phyloP scores from a whole-genome alignment of 2,888 invertebrate genomes.

The Bellardia bayeri region DNA sequence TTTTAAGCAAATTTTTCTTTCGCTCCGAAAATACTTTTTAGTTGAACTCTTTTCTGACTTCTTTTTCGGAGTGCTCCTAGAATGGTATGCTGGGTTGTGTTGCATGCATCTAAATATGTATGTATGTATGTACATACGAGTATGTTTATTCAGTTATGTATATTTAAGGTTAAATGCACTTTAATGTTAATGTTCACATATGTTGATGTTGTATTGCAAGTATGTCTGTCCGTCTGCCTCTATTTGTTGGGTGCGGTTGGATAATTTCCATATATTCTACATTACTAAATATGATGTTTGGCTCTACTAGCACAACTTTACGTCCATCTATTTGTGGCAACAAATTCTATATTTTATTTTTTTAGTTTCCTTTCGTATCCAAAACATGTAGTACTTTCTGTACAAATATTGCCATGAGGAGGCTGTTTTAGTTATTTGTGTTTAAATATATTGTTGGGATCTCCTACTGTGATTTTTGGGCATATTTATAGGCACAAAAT shows the following conservation, averaged over 20 bases:
- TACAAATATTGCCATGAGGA: conserved; percentile 56
- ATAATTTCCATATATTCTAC: conserved; percentile 28
- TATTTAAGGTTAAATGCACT: conserved; percentile 65
- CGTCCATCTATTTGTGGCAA: conserved; percentile 52
- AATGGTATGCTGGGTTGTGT: too few species aligned
- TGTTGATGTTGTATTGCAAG: conserved; percentile 42
- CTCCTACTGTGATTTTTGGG: conserved; percentile 72
- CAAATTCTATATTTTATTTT: conserved; percentile 42
- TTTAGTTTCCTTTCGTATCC: background rate
- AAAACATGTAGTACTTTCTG: conserved; percentile 18
- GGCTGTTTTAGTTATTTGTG: conserved; percentile 61
- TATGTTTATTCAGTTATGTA: conserved; percentile 19
- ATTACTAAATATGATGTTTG: conserved; percentile 54
- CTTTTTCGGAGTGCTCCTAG: too few species aligned
- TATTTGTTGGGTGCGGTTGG: conserved; percentile 1
- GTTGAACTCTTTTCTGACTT: too few species aligned
- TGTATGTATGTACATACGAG: background rate
- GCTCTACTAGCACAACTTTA: conserved; percentile 45
- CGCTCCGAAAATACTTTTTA: too few species aligned
- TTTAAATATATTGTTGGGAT: conserved; percentile 65
- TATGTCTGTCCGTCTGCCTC: background rate
- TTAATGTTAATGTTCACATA: conserved; percentile 68
- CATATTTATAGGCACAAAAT: conserved; percentile 66
- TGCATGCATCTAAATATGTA: background rate
- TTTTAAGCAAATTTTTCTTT: too few species aligned